Conservation (phyloP, 2,113 vertebrate species). For the Leptodactylus fuscus region DNA sequence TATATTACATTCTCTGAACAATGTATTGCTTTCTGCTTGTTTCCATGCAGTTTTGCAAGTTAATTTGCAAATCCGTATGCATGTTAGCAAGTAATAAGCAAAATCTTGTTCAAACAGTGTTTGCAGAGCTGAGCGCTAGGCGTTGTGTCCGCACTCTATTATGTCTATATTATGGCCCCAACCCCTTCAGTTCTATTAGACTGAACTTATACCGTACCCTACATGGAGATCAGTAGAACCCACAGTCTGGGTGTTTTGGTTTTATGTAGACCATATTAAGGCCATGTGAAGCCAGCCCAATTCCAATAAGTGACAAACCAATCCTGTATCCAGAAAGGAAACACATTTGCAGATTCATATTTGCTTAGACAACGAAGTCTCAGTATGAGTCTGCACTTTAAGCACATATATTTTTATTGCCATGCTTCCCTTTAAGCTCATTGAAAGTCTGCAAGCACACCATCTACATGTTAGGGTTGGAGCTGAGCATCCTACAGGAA, state of each 20-base stretch:
- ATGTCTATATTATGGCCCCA: too few relatives aligned
- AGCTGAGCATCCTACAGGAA: neutral
- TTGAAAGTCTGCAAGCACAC: constrained; percentile 8
- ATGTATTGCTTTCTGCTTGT: too few relatives aligned
- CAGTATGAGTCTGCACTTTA: constrained; percentile 4
- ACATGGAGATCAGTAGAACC: neutral
- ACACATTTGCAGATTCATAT: neutral
- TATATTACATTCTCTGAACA: too few relatives aligned
- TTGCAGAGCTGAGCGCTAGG: too few relatives aligned
- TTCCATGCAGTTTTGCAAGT: too few relatives aligned
- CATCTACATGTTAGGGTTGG: neutral
- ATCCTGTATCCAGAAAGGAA: neutral
- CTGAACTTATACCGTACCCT: neutral
- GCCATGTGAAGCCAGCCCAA: neutral
- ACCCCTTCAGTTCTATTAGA: neutral
- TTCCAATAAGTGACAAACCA: neutral
- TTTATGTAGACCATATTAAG: neutral
- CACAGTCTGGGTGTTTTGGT: neutral
- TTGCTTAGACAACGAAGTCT: neutral
- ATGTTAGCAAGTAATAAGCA: too few relatives aligned
- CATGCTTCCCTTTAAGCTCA: constrained; percentile 3
- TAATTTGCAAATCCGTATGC: too few relatives aligned
- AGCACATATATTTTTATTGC: constrained; percentile 18
- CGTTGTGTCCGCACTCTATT: too few relatives aligned
- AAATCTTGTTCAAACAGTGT: too few relatives aligned